Evolutionary conservation across 2,888 invertebrate genomes (phyloP).

Genomic region (Heliconius cydno): DNA sequence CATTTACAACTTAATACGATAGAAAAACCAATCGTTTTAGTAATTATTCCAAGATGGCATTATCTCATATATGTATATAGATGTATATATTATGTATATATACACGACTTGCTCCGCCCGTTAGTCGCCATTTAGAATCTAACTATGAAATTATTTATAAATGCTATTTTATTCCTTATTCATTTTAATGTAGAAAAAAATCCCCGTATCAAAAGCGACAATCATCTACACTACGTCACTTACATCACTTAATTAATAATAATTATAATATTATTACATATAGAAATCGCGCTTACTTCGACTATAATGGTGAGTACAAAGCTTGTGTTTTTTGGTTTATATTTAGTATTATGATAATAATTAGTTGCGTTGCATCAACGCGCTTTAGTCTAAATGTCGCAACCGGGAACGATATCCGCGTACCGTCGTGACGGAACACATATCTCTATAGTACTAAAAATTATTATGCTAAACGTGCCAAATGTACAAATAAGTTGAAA

Average conservation of each 20-base stretch:
- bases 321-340: constrained; percentile 75
- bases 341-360: constrained; percentile 54
- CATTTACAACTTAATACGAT: constrained; percentile 6
- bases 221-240: background rate
- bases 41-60: background rate
- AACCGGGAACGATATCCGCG: background rate
- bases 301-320: constrained; percentile 72
- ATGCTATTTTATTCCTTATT: constrained; percentile 20
- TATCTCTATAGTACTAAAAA: background rate
- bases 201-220: constrained; percentile 37
- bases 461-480: background rate
- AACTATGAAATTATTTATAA: constrained; percentile 25
- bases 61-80: background rate
- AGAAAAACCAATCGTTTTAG: background rate
- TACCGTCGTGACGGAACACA: background rate
- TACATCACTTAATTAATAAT: constrained; percentile 51
- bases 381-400: background rate
- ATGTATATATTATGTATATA: background rate
- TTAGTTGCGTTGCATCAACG: constrained; percentile 20
- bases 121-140: constrained; percentile 15
- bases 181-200: constrained; percentile 22
- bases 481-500: background rate
- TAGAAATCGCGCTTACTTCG: constrained; percentile 71
- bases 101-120: background rate
- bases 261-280: constrained; percentile 58